Conservation (phyloP, 2,888 invertebrate species). For the Linnaemya vulpina region DNA sequence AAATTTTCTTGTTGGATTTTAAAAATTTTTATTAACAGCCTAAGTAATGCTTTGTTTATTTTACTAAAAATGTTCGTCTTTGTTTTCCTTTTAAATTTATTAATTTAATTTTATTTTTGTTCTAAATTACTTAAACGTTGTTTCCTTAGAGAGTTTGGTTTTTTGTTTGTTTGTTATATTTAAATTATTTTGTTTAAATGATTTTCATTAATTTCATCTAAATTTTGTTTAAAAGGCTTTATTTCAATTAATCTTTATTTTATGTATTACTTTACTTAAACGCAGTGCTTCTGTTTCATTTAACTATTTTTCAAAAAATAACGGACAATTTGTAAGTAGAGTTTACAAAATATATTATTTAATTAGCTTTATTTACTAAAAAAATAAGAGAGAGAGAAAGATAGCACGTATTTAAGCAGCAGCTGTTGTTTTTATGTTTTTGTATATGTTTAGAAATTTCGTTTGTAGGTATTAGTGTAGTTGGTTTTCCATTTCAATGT, state of each 20-base stretch:
- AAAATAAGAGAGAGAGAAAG: slow-evolving; percentile 36
- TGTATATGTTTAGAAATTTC: slow-evolving; percentile 6
- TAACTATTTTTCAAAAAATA: slow-evolving; percentile 44
- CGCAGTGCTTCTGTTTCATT: slow-evolving; percentile 60
- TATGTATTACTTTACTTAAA: slow-evolving; percentile 56
- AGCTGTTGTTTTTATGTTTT: slow-evolving; percentile 48
- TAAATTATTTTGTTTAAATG: slow-evolving; percentile 64
- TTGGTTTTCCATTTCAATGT: slow-evolving; percentile 20
- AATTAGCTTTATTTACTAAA: slow-evolving; percentile 15
- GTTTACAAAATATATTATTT: slow-evolving; percentile 46
- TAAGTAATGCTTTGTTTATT: slow-evolving; percentile 67
- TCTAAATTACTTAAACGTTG: slow-evolving; percentile 64
- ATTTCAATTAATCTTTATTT: slow-evolving; percentile 45
- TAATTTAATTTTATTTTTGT: slow-evolving; percentile 53
- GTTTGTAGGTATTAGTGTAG: slow-evolving; percentile 11
- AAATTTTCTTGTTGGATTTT: slow-evolving; percentile 36
- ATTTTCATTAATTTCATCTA: slow-evolving; percentile 72
- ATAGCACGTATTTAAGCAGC: slow-evolving; percentile 68
- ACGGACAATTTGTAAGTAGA: slow-evolving; percentile 35
- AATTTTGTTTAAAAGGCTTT: slow-evolving; percentile 70
- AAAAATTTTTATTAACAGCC: slow-evolving; percentile 62
- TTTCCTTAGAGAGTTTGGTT: slow-evolving; percentile 42
- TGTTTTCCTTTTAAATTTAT: slow-evolving; percentile 42
- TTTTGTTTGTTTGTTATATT: slow-evolving; percentile 41
- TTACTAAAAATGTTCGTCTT: slow-evolving; percentile 53